Evolutionary conservation across 2,888 invertebrate genomes (phyloP), one percentile per base, ranked within the genome.

Genomic region (Drosophila vallismaia): DNA sequence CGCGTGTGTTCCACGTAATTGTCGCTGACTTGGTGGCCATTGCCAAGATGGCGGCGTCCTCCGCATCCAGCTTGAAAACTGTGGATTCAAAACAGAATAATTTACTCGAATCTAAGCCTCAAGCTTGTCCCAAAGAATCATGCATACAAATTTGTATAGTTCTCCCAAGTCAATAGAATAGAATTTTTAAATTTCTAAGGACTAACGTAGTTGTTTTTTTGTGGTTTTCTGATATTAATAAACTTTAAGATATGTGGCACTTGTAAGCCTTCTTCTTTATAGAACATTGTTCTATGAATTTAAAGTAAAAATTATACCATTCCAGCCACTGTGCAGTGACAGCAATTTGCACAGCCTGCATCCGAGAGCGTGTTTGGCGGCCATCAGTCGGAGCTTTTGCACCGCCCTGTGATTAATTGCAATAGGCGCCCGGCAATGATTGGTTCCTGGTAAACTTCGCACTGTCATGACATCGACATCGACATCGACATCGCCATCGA

Each of bases 1-100:
- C 90, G 85, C 88, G 75, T 79, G 89, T 77, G 79, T 81, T 77
- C 88, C 72, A 45, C 81, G 88, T 88, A 82, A 87, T 88, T 87
- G 86, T 80, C 83, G 76, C 55, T 49, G 62, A 49, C 67, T 59
- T 58, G 76, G 76, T 77, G 75, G 77, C 62, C 75, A 77, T 60
- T 59, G 58, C 55, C 63, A 73, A 77, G 74, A 77, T 77, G 80
- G 84, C 75, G 77, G 44, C 67, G 53, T 53, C 38, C 69, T 48
- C 53, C 28, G 31, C 46, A 67, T 66, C 54, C 48, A 64, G 29
- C 8, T 31, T 42, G 10, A 28, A 28, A 24, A 64, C 68, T 7
- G 36, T 64, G 58, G 58, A 24, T 19, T 5, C 2, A 8, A 4
- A 4, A 1, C 3, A 6, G 5, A 5, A 10, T n/a, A 28, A 9